phyloP scores from a whole-genome alignment of 35 echinoderm and acorn worm genomes.

The Lytechinus pictus region DNA sequence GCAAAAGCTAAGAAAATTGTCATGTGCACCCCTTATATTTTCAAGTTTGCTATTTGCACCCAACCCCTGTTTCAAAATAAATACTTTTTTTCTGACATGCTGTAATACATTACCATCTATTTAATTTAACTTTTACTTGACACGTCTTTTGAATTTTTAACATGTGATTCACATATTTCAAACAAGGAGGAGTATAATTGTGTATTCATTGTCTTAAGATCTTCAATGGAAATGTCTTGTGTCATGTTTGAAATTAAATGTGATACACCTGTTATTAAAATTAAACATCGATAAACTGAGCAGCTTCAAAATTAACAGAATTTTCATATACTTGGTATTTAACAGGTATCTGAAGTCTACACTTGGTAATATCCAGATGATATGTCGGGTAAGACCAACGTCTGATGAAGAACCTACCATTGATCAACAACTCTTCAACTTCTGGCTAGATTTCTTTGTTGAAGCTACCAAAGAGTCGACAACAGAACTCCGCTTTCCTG shows the following conservation, averaged over 20 bases:
- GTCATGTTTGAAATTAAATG: neutral
- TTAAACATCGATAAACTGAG: neutral
- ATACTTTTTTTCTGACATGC: too few relatives aligned
- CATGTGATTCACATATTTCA: too few relatives aligned
- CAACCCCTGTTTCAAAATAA: too few relatives aligned
- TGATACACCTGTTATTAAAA: neutral
- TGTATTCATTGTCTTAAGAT: neutral
- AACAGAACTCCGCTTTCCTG: slow-evolving; percentile 88
- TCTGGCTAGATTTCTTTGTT: slow-evolving; percentile 98
- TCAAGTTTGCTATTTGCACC: too few relatives aligned
- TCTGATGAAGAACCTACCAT: slow-evolving; percentile 65
- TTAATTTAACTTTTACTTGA: too few relatives aligned
- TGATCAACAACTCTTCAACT: slow-evolving; percentile 89
- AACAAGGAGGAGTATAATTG: too few relatives aligned
- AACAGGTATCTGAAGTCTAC: slow-evolving; percentile 97
- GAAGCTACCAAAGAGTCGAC: slow-evolving; percentile 85
- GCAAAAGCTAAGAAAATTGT: too few relatives aligned
- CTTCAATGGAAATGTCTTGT: neutral
- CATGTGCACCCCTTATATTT: too few relatives aligned
- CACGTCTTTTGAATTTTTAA: too few relatives aligned
- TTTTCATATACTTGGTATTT: neutral
- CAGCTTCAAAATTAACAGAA: neutral
- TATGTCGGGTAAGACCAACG: slow-evolving; percentile 64
- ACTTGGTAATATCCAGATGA: slow-evolving; percentile 95
- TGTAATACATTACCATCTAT: too few relatives aligned